Conservation (phyloP, 2,797 vertebrate species). For the Anniella stebbinsi region DNA sequence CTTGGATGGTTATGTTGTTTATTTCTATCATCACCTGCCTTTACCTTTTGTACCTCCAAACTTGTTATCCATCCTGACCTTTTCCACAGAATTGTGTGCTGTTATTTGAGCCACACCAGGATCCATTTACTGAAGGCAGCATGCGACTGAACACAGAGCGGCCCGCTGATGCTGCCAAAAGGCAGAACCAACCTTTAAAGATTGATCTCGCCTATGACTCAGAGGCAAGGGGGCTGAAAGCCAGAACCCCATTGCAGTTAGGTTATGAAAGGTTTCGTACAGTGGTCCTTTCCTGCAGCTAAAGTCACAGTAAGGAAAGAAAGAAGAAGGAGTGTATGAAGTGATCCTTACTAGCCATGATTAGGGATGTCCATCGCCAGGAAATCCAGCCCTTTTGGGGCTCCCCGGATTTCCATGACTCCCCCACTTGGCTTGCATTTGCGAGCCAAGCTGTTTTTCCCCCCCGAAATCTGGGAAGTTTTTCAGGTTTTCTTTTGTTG, state of each 20-base stretch:
- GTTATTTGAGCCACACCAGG: neutral
- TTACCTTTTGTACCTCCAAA: neutral
- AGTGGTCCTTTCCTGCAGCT: neutral
- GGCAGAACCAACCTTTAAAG: conserved; percentile 37
- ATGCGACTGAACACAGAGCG: neutral
- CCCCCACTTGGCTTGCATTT: too few species aligned
- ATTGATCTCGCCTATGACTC: neutral
- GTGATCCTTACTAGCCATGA: neutral
- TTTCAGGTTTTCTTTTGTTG: too few species aligned
- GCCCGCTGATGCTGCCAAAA: neutral
- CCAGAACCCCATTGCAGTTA: neutral
- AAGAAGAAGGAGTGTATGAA: too few species aligned
- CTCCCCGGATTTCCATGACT: too few species aligned
- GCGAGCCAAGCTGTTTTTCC: too few species aligned
- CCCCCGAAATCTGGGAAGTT: too few species aligned
- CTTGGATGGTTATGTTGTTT: neutral
- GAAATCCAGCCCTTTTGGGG: too few species aligned
- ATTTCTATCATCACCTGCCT: neutral
- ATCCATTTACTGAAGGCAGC: neutral
- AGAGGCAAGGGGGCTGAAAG: neutral
- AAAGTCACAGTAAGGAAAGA: neutral
- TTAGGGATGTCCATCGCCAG: too few species aligned
- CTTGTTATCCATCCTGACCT: conserved; percentile 14
- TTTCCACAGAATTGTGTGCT: neutral
- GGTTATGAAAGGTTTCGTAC: neutral